Evolutionary conservation across 2,113 vertebrate genomes (phyloP).

Genomic region (Pachyramphus minor): DNA sequence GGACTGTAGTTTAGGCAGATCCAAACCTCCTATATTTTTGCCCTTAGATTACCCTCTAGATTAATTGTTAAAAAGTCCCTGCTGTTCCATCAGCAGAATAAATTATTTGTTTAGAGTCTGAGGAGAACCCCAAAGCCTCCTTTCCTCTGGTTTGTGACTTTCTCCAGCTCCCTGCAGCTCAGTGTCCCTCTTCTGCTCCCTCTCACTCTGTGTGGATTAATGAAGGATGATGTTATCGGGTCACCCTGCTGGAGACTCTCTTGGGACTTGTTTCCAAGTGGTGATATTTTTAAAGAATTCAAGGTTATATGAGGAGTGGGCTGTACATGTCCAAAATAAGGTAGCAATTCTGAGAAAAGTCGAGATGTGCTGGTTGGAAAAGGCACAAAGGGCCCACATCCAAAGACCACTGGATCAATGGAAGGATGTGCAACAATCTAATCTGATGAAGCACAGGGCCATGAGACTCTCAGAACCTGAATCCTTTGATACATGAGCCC

Average conservation of each 20-base stretch:
- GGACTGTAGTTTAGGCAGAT: not conserved
- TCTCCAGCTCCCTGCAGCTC: not conserved
- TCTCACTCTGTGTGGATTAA: not conserved
- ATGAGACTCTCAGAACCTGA: not conserved
- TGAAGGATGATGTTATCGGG: not conserved
- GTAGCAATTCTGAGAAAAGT: not conserved
- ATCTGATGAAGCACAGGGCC: not conserved
- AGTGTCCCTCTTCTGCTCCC: not conserved
- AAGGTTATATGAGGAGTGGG: not conserved
- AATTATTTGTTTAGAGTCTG: not conserved
- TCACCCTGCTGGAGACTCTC: fast-evolving
- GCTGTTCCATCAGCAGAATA: not conserved
- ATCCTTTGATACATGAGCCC: constrained; percentile 43
- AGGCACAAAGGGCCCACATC: not conserved
- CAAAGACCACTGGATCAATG: not conserved
- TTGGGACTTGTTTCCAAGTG: not conserved
- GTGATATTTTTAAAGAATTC: not conserved
- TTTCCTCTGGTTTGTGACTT: not conserved
- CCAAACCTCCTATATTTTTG: not conserved
- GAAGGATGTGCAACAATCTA: not conserved
- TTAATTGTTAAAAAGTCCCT: not conserved
- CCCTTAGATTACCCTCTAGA: not conserved
- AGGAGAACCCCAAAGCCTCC: not conserved
- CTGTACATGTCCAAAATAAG: not conserved
- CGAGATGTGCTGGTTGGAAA: not conserved